Evolutionary conservation across 2,113 vertebrate species (phyloP).

Genomic region (Nicator chloris): DNA sequence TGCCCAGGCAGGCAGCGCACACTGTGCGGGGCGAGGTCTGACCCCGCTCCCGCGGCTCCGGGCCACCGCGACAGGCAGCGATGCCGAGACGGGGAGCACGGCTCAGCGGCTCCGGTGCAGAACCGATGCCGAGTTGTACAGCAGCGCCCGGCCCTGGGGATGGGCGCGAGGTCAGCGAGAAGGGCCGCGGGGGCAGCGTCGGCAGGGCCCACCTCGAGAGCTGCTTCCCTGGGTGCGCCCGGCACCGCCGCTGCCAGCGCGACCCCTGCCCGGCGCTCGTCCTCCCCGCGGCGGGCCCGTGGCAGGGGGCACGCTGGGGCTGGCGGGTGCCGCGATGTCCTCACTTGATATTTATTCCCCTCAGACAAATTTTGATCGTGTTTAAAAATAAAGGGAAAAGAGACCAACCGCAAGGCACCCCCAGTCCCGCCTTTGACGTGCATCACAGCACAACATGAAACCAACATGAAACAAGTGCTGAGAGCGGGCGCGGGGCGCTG

Average conservation of each 20-base stretch:
- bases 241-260: background rate
- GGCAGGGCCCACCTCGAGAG: background rate
- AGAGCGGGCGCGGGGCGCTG: conserved; percentile 58
- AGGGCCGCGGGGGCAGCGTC: background rate
- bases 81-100: background rate
- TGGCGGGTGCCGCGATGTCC: background rate
- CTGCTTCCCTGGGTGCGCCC: background rate
- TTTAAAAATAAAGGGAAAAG: background rate
- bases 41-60: background rate
- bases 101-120: background rate
- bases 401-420: background rate
- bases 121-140: background rate
- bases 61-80: background rate
- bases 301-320: background rate
- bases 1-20: background rate
- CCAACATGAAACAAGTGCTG: conserved; percentile 52
- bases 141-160: background rate
- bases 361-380: background rate
- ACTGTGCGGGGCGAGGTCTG: too few species aligned
- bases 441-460: conserved; percentile 30
- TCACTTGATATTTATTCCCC: background rate
- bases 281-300: background rate
- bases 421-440: conserved; percentile 38
- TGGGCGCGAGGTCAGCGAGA: background rate
- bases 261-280: background rate